A percentile compares a stretch with the other conserved stretches of the same genome.
Conservation (phyloP, 2,113 vertebrate genomes). For the Epinephelus fuscoguttatus region DNA sequence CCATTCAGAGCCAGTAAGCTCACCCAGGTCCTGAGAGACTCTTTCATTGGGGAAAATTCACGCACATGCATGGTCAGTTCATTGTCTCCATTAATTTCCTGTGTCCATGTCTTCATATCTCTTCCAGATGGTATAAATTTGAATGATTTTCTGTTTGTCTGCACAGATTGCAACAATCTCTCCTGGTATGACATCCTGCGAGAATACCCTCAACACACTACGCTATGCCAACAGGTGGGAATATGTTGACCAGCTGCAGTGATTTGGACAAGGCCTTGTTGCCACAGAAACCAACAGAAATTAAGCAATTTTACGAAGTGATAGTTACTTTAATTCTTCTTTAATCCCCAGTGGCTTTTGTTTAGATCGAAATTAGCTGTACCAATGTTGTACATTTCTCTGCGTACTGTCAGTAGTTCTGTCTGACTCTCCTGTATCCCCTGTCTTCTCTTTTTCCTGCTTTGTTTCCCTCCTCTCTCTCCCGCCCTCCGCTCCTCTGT, state of each 20-base stretch:
- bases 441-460: constrained; percentile 60
- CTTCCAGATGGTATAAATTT: not conserved
- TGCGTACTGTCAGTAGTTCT: constrained; percentile 59
- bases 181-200: constrained; percentile 98
- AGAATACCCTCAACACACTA: constrained; percentile 97
- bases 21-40: constrained; percentile 98
- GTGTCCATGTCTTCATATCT: not conserved
- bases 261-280: not conserved
- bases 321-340: constrained; percentile 9
- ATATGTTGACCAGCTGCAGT: constrained; percentile 2
- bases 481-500: constrained; percentile 61
- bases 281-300: not conserved
- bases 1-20: constrained; percentile 99
- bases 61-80: constrained; percentile 96
- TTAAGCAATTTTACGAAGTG: not conserved
- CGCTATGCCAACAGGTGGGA: constrained; percentile 98
- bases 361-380: constrained; percentile 5
- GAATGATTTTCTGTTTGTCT: not conserved
- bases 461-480: constrained; percentile 55
- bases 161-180: constrained; percentile 97
- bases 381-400: constrained; percentile 14
- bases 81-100: not conserved
- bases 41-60: constrained; percentile 98
- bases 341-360: constrained; percentile 2
- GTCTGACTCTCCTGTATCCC: constrained; percentile 68